A percentile compares a stretch with the other conserved stretches of the same genome.
These are phyloP conservation scores for Rhabdomys pumilio DNA, from an alignment of 2,797 vertebrate species.

Conservation along the genomic window DNA sequence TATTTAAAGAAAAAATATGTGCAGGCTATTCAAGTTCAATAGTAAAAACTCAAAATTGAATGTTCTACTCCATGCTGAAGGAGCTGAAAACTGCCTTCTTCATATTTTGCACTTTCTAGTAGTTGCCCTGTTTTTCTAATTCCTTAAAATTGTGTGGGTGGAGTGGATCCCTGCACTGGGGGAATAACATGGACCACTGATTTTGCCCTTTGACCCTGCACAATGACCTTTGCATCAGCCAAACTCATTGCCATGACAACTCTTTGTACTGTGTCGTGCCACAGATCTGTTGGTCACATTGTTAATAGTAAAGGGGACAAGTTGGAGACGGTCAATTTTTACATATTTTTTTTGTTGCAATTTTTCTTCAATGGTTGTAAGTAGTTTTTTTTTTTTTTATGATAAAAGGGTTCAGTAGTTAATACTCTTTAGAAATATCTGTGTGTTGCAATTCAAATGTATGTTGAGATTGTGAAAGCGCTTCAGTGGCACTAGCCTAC, in stretches of 20 bases:
- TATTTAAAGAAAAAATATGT: constrained; percentile 82
- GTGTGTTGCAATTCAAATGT: constrained; percentile 94
- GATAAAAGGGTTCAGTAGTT: constrained; percentile 94
- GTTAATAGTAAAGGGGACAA: constrained; percentile 92
- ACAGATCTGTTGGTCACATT: constrained; percentile 92
- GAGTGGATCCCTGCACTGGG: constrained; percentile 90
- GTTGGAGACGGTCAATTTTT: constrained; percentile 94
- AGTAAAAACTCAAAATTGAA: constrained; percentile 89
- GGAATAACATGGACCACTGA: constrained; percentile 90
- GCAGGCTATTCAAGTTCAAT: constrained; percentile 88
- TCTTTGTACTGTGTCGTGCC: constrained; percentile 93
- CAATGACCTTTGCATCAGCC: constrained; percentile 93
- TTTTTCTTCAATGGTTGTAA: constrained; percentile 92
- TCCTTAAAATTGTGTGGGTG: constrained; percentile 90
- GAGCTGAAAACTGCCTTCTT: constrained; percentile 91
- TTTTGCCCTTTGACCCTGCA: constrained; percentile 92
- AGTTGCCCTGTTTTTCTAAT: constrained; percentile 89
- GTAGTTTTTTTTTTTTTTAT: constrained; percentile 87
- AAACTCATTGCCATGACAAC: constrained; percentile 93
- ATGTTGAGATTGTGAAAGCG: constrained; percentile 92
- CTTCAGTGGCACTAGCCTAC: constrained; percentile 92
- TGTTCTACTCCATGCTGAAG: constrained; percentile 90
- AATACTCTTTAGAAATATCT: constrained; percentile 93
- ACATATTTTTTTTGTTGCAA: constrained; percentile 90
- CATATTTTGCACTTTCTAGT: constrained; percentile 94